phyloP scores from a whole-genome alignment of 92 coral and sea anemone genomes.

The Plumapathes pennacea region DNA sequence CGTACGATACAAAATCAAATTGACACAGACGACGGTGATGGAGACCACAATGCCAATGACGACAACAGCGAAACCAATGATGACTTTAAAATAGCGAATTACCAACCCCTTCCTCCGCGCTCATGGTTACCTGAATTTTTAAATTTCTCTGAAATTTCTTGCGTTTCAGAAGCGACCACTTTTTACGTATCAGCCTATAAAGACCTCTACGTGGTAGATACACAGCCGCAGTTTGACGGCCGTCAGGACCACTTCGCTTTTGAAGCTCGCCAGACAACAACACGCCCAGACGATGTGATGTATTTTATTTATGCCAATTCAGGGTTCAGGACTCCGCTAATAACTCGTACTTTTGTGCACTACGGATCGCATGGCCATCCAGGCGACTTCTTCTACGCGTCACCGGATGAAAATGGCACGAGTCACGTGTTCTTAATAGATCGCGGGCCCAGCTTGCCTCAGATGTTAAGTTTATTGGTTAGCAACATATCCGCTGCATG shows the following conservation, averaged over 20 bases:
- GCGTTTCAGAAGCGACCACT: too few species aligned
- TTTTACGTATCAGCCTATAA: too few species aligned
- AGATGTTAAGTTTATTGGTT: conserved; percentile 11
- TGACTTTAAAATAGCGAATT: too few species aligned
- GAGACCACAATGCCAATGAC: too few species aligned
- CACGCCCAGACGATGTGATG: conserved; percentile 19
- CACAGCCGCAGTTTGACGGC: too few species aligned
- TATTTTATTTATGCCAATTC: conserved; percentile 29
- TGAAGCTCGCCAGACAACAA: conserved; percentile 21
- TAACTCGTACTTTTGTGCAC: conserved; percentile 2
- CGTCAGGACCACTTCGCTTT: conserved; percentile 37
- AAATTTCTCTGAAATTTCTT: too few species aligned
- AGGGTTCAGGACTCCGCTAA: neutral
- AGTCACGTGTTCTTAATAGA: conserved; percentile 7
- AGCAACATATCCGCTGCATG: conserved; percentile 35
- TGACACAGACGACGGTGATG: too few species aligned
- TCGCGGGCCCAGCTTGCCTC: conserved; percentile 5
- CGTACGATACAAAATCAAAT: too few species aligned
- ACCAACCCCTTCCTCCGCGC: too few species aligned
- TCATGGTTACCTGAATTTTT: too few species aligned
- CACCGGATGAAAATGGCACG: conserved; percentile 4
- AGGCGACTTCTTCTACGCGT: conserved; percentile 35
- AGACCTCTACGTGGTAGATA: too few species aligned
- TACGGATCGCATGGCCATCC: conserved; percentile 11
- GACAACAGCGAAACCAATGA: too few species aligned